Base-by-base conservation (phyloP, 2,113 vertebrate genomes). In the Chascanopsetta lugubris region DNA sequence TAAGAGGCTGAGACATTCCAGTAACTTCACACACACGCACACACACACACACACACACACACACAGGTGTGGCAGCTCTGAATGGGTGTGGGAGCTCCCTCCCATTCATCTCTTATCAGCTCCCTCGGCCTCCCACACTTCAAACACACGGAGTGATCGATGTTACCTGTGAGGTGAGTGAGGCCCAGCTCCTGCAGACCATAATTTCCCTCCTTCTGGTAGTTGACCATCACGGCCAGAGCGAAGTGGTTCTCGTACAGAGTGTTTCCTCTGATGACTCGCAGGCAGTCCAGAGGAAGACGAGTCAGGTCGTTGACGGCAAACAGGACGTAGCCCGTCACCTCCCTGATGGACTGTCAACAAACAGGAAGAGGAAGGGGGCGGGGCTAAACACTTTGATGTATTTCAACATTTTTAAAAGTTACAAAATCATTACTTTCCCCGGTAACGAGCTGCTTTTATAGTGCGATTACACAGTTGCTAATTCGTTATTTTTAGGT, bases 261-360 rank as follows among this genome's bases (percentile, higher is more conserved):
- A 12, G 92, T 92, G 1, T 88, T 94, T 0, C 97, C 97, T 20
- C 96, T 91, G 73, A 99, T 95, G 32, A 99, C 94, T 0, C 96
- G 94, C 64, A 99, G 91, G 68, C 93, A 92, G 58, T 90, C 93
- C 82, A 99, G 82, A 0, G 97, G 97, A 68, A 98, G 83, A 0
- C 78, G 83, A 1, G 80, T 77, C 75, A 98, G 95, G 72, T 94
- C 91, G 25, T 96, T 99, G 84, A 98, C 74, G 48, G 93, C 96
- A 5, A 98, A 89, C 0, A 99, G 90, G 72, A 99, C 89, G 53
- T 98, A 97, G 20, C 96, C 95, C 0, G 95, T 97, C 81, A 98
- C 96, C 88, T 98, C 96, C 49, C 94, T 94, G 87, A 99, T 97
- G 61, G 94, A 95, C 97, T 97, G 86, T 3, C 40, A 34, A 53